Evolutionary conservation across 1,140 invertebrate species (phyloP), one percentile per base, ranked within the genome.

Genomic region (Zophobas atratus): DNA sequence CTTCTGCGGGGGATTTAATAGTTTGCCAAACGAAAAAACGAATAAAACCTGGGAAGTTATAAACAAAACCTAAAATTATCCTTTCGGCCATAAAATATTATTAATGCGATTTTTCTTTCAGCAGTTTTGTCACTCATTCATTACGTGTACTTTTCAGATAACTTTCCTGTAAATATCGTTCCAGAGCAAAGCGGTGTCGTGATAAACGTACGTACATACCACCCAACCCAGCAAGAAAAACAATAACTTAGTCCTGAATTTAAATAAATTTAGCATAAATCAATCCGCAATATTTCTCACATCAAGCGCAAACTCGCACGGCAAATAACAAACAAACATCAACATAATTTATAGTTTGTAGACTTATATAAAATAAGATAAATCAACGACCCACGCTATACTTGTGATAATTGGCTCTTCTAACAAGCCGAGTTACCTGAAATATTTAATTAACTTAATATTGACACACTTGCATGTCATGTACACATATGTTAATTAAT

Each of bases 341-440:
- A 79, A 79, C 73, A 71, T 79, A 75, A 79, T 79, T 79, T 79
- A 79, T 79, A 48, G 77, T 73, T 56, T 71, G 77, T 74, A 79
- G 77, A 75, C 74, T 79, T 79, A 79, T 79, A 79, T 79, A 79
- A 79, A 79, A 56, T 71, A 67, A 55, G 74, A 79, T 79, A 79
- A 79, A 79, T 79, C 77, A 79, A 78, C 77, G 48, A 74, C 77
- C 77, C 73, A 79, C 77, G 77, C 77, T 79, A 75, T 76, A 67
- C 70, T 79, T 70, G 70, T 70, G 77, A 79, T 79, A 79, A 79
- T 79, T 79, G 77, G 77, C 72, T 70, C 63, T 36, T 70, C 53
- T 70, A 70, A 75, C 77, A 70, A 79, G 77, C 60, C 57, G 60
- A 67, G 75, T 70, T 75, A 63, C 73, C 70, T 70, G 57, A 71